These are phyloP conservation scores for Sander lucioperca DNA, from an alignment of 2,113 vertebrate species.

Conservation along the genomic window DNA sequence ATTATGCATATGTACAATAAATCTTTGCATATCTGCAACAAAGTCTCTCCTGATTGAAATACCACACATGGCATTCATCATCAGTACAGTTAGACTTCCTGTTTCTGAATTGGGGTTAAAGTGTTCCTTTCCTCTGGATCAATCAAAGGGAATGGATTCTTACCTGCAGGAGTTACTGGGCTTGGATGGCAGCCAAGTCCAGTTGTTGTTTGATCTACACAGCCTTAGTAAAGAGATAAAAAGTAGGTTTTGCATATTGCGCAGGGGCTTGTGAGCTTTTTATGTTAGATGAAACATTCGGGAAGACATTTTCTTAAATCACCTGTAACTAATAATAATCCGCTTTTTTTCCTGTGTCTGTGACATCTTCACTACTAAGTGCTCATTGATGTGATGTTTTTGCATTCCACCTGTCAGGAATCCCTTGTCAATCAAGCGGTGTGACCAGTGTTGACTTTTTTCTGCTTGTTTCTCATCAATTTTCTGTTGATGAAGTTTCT, in stretches of 20 bases:
- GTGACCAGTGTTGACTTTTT: constrained; percentile 21
- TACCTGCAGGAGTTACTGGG: constrained; percentile 47
- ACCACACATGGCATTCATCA: constrained; percentile 14
- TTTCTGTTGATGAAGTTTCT: constrained; percentile 42
- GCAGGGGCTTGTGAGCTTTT: constrained; percentile 47
- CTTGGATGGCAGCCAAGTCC: constrained; percentile 50
- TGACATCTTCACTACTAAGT: constrained; percentile 42
- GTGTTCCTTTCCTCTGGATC: constrained; percentile 43
- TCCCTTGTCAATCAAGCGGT: constrained; percentile 51
- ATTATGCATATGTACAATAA: too few species aligned
- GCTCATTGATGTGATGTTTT: constrained; percentile 46
- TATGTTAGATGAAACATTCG: constrained; percentile 65
- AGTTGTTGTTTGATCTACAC: constrained; percentile 59
- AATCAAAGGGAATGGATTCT: constrained; percentile 67
- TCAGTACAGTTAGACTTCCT: constrained; percentile 26
- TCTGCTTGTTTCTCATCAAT: neutral
- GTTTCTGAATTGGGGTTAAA: constrained; percentile 54
- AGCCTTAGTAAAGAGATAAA: constrained; percentile 50
- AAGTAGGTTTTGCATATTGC: constrained; percentile 56
- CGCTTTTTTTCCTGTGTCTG: constrained; percentile 29
- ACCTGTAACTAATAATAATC: constrained; percentile 52
- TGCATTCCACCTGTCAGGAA: constrained; percentile 30
- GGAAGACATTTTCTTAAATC: constrained; percentile 58
- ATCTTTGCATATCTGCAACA: too few species aligned
- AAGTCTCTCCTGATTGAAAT: too few species aligned